Conservation (phyloP, 1,140 invertebrate genomes). For the Eueides isabella region DNA sequence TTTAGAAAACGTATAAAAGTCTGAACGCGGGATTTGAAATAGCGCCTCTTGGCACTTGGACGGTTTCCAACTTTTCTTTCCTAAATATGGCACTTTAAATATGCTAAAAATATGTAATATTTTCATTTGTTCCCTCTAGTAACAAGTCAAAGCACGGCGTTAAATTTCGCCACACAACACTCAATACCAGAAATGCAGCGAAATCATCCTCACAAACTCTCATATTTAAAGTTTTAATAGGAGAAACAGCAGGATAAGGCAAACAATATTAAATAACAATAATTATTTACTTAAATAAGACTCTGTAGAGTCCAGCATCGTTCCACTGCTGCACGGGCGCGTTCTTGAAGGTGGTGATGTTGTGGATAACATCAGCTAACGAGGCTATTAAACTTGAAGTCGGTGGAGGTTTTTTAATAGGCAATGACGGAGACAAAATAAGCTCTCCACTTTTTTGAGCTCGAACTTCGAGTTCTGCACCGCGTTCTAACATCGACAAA, state of each 20-base stretch:
- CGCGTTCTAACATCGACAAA: slow-evolving; percentile 60
- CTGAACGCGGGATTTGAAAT: too few relatives aligned
- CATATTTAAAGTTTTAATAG: too few relatives aligned
- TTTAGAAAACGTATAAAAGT: too few relatives aligned
- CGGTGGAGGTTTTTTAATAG: slow-evolving; percentile 50
- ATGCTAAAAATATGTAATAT: too few relatives aligned
- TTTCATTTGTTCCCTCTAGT: too few relatives aligned
- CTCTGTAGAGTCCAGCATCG: slow-evolving; percentile 62
- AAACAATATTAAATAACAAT: not conserved
- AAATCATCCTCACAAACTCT: too few relatives aligned
- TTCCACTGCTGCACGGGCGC: slow-evolving; percentile 64
- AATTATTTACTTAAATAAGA: slow-evolving; percentile 63
- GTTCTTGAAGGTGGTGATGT: slow-evolving; percentile 54
- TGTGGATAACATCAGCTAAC: slow-evolving; percentile 58
- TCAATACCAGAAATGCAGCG: too few relatives aligned
- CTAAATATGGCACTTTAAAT: too few relatives aligned
- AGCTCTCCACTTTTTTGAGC: slow-evolving; percentile 58
- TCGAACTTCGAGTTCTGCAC: slow-evolving; percentile 63
- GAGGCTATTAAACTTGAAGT: slow-evolving; percentile 55
- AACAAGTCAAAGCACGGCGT: too few relatives aligned
- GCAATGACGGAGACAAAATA: slow-evolving; percentile 40
- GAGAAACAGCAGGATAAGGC: not conserved
- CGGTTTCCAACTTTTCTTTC: too few relatives aligned
- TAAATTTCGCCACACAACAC: too few relatives aligned
- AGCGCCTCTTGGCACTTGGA: too few relatives aligned